phyloP scores from a whole-genome alignment of 2,888 invertebrate species.

The Apodemia mormo region DNA sequence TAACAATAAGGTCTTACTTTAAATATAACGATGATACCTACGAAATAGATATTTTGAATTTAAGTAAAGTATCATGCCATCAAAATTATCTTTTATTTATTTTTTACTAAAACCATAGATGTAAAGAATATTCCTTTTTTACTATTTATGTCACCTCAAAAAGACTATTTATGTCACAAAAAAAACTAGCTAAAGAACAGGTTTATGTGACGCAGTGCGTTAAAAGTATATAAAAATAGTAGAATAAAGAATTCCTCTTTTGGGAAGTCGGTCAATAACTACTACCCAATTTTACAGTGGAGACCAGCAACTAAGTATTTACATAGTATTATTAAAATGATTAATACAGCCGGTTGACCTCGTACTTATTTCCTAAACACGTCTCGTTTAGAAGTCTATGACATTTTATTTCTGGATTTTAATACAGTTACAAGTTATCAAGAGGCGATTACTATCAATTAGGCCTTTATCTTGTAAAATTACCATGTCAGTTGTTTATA shows the following conservation, averaged over 20 bases:
- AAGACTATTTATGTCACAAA: no score
- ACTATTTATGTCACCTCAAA: no score
- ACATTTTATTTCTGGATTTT: constrained; percentile 17
- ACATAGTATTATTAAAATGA: constrained; percentile 30
- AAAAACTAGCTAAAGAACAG: no score
- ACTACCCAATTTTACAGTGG: background rate
- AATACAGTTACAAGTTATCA: background rate
- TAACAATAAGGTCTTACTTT: no score
- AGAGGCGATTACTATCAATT: background rate
- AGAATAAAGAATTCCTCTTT: background rate
- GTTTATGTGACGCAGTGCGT: no score
- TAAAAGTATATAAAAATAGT: background rate
- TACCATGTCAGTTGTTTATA: no score
- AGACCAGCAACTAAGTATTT: constrained; percentile 24
- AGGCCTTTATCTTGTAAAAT: background rate
- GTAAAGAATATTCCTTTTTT: no score
- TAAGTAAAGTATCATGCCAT: no score
- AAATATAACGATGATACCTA: no score
- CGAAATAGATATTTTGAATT: no score
- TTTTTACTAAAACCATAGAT: no score
- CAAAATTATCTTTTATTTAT: no score
- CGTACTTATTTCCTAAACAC: constrained; percentile 39
- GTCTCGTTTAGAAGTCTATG: constrained; percentile 31
- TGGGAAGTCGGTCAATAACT: background rate
- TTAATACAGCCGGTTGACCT: constrained; percentile 36